Evolutionary conservation across 2,888 invertebrate species (phyloP), one percentile per base, ranked within the genome.

Genomic region (Tetropium fuscum): DNA sequence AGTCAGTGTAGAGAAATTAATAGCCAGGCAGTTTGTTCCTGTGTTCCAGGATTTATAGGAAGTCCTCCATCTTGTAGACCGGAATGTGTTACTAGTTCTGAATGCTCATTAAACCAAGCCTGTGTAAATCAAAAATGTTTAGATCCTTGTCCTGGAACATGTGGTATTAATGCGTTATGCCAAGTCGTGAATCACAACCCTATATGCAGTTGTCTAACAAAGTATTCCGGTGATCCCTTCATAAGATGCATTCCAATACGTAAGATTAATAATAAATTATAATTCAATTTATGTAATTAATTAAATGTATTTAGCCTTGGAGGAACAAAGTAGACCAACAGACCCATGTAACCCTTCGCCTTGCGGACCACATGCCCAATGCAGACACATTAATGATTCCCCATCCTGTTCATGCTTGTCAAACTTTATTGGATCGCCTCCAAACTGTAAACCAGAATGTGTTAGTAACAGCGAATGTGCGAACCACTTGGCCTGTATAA

Each of bases 91-190:
- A 80, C 91, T 1, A 94, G 90, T 77, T 86, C 89, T 0, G 94
- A 94, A 74, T 95, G 95, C 80, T 83, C 90, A 0, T 82, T 87
- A 45, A 88, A 91, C 74, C 88, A 87, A 75, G 90, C 94, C 11
- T 95, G 95, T 75, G 83, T 91, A 25, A 86, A 88, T 60, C 90
- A 90, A 58, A 93, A 93, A 81, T 95, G 95, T 76, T 82, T 86
- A n/a, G 88, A 95, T 81, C 94, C 95, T 3, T 95, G 95, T 72
- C 87, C 88, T n/a, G 90, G 90, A 63, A 90, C 90, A 71, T 95
- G 94, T 76, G 94, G 92, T 6, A 81, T 85, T 48, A 89, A 89
- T 75, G 90, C 94, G 1, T 84, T 89, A 55, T 94, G 94, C 75
- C 88, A 90, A 72, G 91, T 92, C 10, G 87, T 91, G 51, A 93